A percentile compares a stretch with the other conserved stretches of the same genome.
phyloP scores from a whole-genome alignment of 2,797 vertebrate species.

The Lacerta viridis region DNA sequence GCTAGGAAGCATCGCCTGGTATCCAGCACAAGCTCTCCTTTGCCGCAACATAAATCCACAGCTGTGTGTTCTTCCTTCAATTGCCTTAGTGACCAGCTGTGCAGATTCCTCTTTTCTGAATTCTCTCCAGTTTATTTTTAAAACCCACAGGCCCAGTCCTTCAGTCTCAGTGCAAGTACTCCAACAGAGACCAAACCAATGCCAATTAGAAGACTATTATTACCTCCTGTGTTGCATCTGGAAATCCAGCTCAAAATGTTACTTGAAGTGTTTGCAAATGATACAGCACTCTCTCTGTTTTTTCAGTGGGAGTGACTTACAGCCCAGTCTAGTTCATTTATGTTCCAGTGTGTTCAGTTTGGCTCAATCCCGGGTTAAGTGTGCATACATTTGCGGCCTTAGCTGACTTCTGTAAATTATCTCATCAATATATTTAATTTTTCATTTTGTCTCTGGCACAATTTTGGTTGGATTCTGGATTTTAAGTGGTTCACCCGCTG shows the following conservation, averaged over 20 bases:
- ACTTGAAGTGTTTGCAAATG: background rate
- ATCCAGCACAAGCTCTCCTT: background rate
- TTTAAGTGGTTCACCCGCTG: background rate
- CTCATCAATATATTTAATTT: background rate
- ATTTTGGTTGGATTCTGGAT: background rate
- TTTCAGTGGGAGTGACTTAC: background rate
- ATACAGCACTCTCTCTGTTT: background rate
- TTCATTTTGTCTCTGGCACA: background rate
- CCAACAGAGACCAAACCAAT: background rate
- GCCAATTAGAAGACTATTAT: background rate
- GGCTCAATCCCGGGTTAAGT: background rate
- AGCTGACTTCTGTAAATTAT: background rate
- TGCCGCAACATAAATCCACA: background rate
- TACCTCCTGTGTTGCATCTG: background rate
- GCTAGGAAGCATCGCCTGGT: background rate
- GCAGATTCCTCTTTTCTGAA: background rate
- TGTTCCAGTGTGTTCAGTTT: background rate
- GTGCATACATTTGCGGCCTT: background rate
- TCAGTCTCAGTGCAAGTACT: background rate
- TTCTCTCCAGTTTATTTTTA: background rate
- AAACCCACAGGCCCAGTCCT: background rate
- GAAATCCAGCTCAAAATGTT: background rate
- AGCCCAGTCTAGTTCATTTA: background rate
- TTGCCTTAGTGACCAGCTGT: constrained; percentile 2
- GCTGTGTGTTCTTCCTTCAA: background rate